Percentiles rank a stretch among this genome's conserved stretches.
Conservation (phyloP, 2,888 invertebrate genomes). For the Podotricha telesiphe region DNA sequence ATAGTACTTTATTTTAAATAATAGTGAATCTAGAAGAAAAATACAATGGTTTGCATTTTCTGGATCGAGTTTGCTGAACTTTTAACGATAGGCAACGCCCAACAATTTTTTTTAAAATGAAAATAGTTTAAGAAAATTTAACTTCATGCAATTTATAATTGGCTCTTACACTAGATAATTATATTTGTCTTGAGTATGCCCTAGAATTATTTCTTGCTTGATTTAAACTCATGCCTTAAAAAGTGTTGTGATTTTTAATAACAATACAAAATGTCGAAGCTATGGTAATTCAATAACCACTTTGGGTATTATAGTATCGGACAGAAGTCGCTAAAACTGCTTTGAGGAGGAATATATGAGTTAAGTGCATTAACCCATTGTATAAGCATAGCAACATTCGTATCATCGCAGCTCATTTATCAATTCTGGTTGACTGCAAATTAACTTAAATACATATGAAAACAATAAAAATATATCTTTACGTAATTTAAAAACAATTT, state of each 20-base stretch:
- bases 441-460: no score
- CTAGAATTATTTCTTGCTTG: no score
- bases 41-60: constrained; percentile 61
- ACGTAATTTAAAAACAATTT: no score
- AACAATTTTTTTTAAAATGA: constrained; percentile 53
- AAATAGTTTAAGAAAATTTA: constrained; percentile 4
- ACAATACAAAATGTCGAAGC: not conserved
- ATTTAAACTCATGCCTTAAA: not conserved
- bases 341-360: constrained; percentile 50
- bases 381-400: constrained; percentile 43
- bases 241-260: not conserved
- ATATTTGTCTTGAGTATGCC: no score
- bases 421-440: not conserved
- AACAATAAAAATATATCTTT: no score
- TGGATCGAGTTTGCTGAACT: constrained; percentile 61
- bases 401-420: not conserved
- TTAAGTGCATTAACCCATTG: constrained; percentile 43
- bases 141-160: no score
- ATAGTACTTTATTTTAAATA: constrained; percentile 15
- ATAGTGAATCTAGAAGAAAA: constrained; percentile 31
- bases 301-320: constrained; percentile 32
- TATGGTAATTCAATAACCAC: not conserved
- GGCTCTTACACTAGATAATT: no score
- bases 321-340: constrained; percentile 53
- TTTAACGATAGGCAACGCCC: constrained; percentile 66